Base-by-base conservation (phyloP, 2,888 invertebrate genomes). In the Ectropis crepuscularia region DNA sequence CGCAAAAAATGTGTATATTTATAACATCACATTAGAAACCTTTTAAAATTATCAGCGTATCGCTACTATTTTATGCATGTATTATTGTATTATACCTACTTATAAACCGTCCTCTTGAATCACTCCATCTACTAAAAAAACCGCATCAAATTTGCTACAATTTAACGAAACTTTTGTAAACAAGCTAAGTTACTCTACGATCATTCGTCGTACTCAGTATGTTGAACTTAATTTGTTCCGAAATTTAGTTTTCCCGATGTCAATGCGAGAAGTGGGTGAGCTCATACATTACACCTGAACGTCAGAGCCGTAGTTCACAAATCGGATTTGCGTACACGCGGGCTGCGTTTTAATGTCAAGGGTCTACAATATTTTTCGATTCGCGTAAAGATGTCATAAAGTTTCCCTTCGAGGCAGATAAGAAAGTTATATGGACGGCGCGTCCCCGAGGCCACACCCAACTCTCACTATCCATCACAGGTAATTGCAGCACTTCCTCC, bases 371-470 rank as follows among this genome's bases (percentile, higher is more conserved):
- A 88, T 88, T 87, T 88, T 88, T 87, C 83, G 86, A 83, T 85
- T 86, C 82, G 77, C 85, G 83, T 87, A 87, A 89, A 88, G 86
- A 88, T 88, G 88, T 88, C 88, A 88, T 87, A 88, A 88, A 87
- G 85, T 88, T 88, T 82, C 83, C 81, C 82, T 85, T 83, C 80
- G 81, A 87, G 83, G 84, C 78, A 88, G 87, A 88, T 88, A 88
- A 88, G 88, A 84, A 88, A 88, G 87, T 88, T 88, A 86, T 87
- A 86, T 83, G 84, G 83, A 82, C 73, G 83, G 79, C 74, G 82
- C 78, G 87, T 80, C 87, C 88, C 86, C 83, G 83, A 83, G 80
- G 82, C 78, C 81, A 78, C 85, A 78, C 85, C 85, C 81, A 88
- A 89, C 87, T 87, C 87, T 77, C 76, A 82, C 87, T 86, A 89